Evolutionary conservation across 1,140 invertebrate genomes (phyloP), one percentile per base, ranked within the genome.

Genomic region (Chionoecetes opilio): DNA sequence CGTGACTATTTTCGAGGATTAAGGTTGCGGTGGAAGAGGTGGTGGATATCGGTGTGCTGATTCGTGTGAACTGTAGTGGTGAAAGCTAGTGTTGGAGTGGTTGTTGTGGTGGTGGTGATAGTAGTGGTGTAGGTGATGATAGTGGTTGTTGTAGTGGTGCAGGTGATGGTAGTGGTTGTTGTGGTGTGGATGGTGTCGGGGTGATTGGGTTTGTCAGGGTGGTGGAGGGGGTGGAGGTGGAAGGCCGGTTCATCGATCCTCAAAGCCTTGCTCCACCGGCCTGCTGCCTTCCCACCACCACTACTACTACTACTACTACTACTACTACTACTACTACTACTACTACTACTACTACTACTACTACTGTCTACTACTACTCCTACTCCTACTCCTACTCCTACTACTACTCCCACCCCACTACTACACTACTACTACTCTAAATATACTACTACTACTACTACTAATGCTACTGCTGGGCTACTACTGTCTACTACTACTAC

Each of bases 241-340:
- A 75, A 75, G 63, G 63, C 21, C 21, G 63, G 63, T 75, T 75
- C 63, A 75, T 75, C 63, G 63, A 75, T 75, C 63, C 63, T 75
- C 63, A 75, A 75, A 75, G 63, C 63, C n/a, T 8, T 75, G 63
- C 63, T 75, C 63, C 63, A 75, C 63, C 63, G 63, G 63, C 63
- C 63, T 75, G 63, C 63, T 75, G 26, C n/a, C 21, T n/a, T n/a
- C 1, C 63, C 63, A 75, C 63, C 63, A 75, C n/a, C 63, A 75
- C 63, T 26, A 75, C 63, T 5, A n/a, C n/a, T 5, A 75, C 63
- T 26, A 75, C 63, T 26, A 75, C 0, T 26, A 75, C 5, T 26
- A 26, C 5, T 21, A 75, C 53, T 21, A 75, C 53, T 21, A 75
- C 53, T 21, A 26, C 21, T 21, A 9, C 53, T 21, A 75, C 53